Base-by-base conservation (phyloP, 2,113 vertebrate species). In the Acrocephalus kingi region DNA sequence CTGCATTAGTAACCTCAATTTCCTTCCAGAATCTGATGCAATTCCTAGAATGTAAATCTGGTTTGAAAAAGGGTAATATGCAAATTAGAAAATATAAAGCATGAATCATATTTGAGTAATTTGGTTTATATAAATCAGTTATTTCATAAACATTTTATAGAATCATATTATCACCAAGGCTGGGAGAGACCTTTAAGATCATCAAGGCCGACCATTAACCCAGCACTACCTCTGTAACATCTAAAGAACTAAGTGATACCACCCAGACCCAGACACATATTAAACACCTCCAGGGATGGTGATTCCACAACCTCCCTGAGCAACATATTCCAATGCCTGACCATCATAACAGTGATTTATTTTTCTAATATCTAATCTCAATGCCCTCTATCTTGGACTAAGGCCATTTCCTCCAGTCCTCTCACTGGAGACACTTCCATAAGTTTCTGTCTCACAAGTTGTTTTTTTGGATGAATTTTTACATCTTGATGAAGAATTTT, bases 261-360 rank as follows among this genome's bases (percentile, higher is more conserved):
- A 54, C 11, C 11, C 30, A 17, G n/a, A 41, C 25, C 10, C 24
- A 61, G 23, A 46, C 13, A 30, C 5, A 10, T 35, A 48, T 13
- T 7, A 62, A 55, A 83, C n/a, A 31, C 5, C 21, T 76, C 21
- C 39, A 68, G 30, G 21, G n/a, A 55, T 18, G n/a, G 6, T 48
- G 48, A 62, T 9, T 55, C 25, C 12, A 41, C 14, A 52, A 19
- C 62, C 21, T 69, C 12, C n/a, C 30, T 48, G 17, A 30, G 17
- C 3, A 68, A 18, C 10, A 20, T 76, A 19, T 41, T 76, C 62
- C 71, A 31, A 3, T 31, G 10, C 5, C 30, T 69, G 55, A 69
- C 11, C 14, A 41, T 4, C 11, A 10, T 15, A 62, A 55, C 1
- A 41, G 20, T 31, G 20, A 0, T 0, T 4, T 19, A 16, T 35